A percentile compares a stretch with the other conserved stretches of the same genome.
Evolutionary conservation across 2,797 vertebrate genomes (phyloP).

Genomic region (Petrocephalus schoutedeni): DNA sequence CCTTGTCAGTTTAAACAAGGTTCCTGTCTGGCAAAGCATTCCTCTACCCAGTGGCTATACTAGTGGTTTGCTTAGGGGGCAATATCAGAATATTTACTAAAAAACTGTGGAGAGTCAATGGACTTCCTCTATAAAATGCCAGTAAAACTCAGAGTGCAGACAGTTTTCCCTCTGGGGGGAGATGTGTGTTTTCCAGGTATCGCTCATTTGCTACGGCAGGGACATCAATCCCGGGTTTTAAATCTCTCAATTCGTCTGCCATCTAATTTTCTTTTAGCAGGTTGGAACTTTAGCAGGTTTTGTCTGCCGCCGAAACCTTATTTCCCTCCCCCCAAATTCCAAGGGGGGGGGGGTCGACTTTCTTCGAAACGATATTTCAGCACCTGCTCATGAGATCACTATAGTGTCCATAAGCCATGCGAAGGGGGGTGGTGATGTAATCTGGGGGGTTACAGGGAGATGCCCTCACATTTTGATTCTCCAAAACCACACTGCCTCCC

Average conservation of each 20-base stretch:
- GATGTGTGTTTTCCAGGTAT: background rate
- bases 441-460: slow-evolving; percentile 45
- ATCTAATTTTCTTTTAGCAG: background rate
- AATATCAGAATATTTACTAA: background rate
- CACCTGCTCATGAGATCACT: slow-evolving; percentile 41
- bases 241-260: background rate
- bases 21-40: background rate
- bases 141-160: background rate
- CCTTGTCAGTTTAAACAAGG: background rate
- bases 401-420: slow-evolving; percentile 38
- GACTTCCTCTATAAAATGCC: background rate
- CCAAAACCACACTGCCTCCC: background rate
- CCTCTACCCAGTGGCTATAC: background rate
- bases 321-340: background rate
- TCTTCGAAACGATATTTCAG: slow-evolving; percentile 35
- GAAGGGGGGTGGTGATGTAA: slow-evolving; percentile 42
- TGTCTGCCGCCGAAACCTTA: background rate
- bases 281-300: background rate
- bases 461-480: background rate
- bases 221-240: background rate
- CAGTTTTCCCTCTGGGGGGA: background rate
- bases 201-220: background rate
- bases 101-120: background rate
- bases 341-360: slow-evolving; percentile 24
- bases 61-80: background rate